Percentiles rank a stretch among this genome's conserved stretches.
These are phyloP conservation scores for Ivindomyrus marchei DNA, from an alignment of 2,113 vertebrate species.

Conservation along the genomic window DNA sequence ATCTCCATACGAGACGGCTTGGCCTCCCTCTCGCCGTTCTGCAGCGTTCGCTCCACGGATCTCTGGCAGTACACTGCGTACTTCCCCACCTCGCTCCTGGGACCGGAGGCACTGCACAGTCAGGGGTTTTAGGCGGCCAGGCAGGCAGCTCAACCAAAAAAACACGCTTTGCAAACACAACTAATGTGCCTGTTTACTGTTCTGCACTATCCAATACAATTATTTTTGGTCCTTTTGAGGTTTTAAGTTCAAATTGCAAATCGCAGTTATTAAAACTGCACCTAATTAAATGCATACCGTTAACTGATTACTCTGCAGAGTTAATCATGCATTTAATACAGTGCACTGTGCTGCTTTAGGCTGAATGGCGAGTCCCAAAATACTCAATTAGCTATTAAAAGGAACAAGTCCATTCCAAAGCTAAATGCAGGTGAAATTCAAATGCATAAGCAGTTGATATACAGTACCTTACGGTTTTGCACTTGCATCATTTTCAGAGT, in stretches of 20 bases:
- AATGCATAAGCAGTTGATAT: background rate
- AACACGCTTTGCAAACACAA: background rate
- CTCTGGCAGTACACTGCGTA: slow-evolving; percentile 82
- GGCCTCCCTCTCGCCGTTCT: slow-evolving; percentile 75
- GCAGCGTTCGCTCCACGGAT: slow-evolving; percentile 70
- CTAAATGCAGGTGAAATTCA: background rate
- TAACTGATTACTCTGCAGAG: background rate
- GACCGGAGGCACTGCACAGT: background rate
- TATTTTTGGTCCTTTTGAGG: background rate
- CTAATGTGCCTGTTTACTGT: background rate
- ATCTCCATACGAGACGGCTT: slow-evolving; percentile 84
- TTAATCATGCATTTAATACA: background rate
- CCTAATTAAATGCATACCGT: background rate
- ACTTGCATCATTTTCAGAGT: background rate
- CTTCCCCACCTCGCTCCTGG: slow-evolving; percentile 78
- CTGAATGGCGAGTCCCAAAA: background rate
- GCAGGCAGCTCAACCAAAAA: background rate
- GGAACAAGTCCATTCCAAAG: background rate
- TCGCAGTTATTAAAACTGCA: background rate
- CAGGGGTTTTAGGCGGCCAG: no score
- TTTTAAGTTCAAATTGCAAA: background rate
- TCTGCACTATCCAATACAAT: background rate
- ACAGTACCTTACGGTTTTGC: background rate
- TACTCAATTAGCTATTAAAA: background rate
- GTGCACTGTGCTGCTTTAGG: background rate